Base-by-base conservation (phyloP, 2,797 vertebrate genomes). In the Gallinago nigripennis region DNA sequence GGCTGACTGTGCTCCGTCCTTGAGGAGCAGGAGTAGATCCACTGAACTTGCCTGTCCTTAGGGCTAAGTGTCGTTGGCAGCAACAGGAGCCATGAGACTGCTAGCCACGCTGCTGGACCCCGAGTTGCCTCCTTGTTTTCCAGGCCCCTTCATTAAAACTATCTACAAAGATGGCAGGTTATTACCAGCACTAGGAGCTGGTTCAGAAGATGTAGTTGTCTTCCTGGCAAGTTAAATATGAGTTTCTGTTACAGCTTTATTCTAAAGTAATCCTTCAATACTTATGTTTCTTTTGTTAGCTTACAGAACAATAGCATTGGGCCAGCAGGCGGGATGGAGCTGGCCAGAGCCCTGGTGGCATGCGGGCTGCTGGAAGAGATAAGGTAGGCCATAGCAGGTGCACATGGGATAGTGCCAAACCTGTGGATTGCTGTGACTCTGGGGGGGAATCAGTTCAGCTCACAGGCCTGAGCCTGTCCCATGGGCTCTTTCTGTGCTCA, bases 291-390 rank as follows among this genome's bases (percentile, higher is more conserved):
- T 92, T 73, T 79, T 70, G 12, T n/a, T 79, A 98, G 98, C 66
- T 96, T 98, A 65, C 96, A 93, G 37, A 94, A 91, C 64, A 98
- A 90, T 43, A 35, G 43, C 14, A 90, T 98, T 24, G 82, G 92
- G 48, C 90, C 89, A 16, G 66, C 78, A n/a, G 97, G 97, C 53
- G 80, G 60, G 5, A 54, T 79, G 79, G 68, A 95, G 60, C 92
- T 98, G 94, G 89, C 89, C 78, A 76, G 60, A 95, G 97, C 94
- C 48, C 81, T 98, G 66, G 91, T 72, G 25, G 56, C 54, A 5
- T 97, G 96, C 73, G 79, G 28, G 16, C 86, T 92, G 16, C 33
- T 98, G 50, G 96, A 98, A 88, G 97, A 98, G 64, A 93, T 98
- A 82, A 98, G 97, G 98, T 98, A 78, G 88, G 96, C 61, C 30